These are phyloP conservation scores for Tipula unca DNA, from an alignment of 2,888 invertebrate genomes.

Conservation along the genomic window DNA sequence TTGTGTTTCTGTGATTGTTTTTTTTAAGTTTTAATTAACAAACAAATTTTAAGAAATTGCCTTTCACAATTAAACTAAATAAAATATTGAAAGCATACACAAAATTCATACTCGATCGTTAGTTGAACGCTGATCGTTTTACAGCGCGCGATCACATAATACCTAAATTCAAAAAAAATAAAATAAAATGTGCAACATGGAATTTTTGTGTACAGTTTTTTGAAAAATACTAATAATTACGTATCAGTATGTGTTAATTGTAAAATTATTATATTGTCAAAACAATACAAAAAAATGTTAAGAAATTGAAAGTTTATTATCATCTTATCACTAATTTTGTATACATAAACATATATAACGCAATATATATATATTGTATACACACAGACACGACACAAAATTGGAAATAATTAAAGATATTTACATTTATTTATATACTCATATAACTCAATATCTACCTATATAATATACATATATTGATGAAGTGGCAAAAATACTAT, in stretches of 20 bases:
- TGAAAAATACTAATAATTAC: not conserved
- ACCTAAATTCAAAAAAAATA: not conserved
- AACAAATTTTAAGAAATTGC: not conserved
- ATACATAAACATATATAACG: not conserved
- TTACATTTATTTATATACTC: not conserved
- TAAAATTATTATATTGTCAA: not conserved
- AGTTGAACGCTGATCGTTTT: not conserved
- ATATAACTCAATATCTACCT: not conserved
- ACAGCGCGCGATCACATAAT: not conserved
- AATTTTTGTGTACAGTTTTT: not conserved
- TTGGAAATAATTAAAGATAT: constrained; percentile 8
- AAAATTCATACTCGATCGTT: not conserved
- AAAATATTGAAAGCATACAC: not conserved
- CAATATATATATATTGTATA: not conserved
- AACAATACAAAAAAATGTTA: not conserved
- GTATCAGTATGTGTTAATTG: not conserved
- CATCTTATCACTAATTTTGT: constrained; percentile 1
- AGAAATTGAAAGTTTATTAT: constrained; percentile 8
- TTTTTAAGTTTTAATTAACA: not conserved
- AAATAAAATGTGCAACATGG: not conserved
- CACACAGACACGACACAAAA: not conserved
- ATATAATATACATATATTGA: too few species aligned
- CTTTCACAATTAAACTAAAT: not conserved
- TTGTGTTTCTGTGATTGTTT: not conserved
- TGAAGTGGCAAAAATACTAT: constrained; percentile 8